These are phyloP conservation scores for Dorcus parallelipipedus DNA, from an alignment of 2,888 invertebrate species.

Conservation along the genomic window DNA sequence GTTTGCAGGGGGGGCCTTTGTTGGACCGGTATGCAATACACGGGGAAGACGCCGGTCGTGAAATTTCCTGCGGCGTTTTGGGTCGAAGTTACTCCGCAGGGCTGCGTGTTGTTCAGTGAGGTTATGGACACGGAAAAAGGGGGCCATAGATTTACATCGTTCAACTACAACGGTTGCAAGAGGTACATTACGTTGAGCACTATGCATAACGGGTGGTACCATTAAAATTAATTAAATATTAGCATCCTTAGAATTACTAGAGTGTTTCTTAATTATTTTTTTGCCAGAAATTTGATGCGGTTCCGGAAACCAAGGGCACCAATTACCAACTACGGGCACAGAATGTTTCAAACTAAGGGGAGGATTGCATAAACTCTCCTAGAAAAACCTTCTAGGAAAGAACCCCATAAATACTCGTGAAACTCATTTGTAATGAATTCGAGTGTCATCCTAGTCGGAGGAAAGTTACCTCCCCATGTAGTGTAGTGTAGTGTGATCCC, in stretches of 20 bases:
- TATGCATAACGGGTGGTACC: too few species aligned
- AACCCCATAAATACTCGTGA: too few species aligned
- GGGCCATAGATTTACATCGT: conserved; percentile 58
- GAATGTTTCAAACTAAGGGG: background rate
- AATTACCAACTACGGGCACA: background rate
- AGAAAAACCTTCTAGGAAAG: too few species aligned
- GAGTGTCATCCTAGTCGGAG: too few species aligned
- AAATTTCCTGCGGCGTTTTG: conserved; percentile 39
- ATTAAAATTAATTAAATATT: background rate
- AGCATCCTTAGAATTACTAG: background rate
- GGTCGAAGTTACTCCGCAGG: conserved; percentile 34
- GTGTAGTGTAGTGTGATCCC: too few species aligned
- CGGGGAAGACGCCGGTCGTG: conserved; percentile 50
- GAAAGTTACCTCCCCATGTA: too few species aligned
- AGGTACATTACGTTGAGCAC: too few species aligned
- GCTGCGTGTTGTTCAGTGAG: conserved; percentile 41
- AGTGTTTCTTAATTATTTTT: too few species aligned
- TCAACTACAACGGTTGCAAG: conserved; percentile 29
- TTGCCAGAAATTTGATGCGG: too few species aligned
- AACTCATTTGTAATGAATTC: too few species aligned
- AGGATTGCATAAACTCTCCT: too few species aligned
- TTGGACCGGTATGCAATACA: conserved; percentile 58
- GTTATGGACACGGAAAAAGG: conserved; percentile 56
- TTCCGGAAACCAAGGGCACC: background rate
- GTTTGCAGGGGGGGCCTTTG: conserved; percentile 21